These are phyloP conservation scores for Mythimna impura DNA, from an alignment of 2,888 invertebrate genomes.

Conservation along the genomic window DNA sequence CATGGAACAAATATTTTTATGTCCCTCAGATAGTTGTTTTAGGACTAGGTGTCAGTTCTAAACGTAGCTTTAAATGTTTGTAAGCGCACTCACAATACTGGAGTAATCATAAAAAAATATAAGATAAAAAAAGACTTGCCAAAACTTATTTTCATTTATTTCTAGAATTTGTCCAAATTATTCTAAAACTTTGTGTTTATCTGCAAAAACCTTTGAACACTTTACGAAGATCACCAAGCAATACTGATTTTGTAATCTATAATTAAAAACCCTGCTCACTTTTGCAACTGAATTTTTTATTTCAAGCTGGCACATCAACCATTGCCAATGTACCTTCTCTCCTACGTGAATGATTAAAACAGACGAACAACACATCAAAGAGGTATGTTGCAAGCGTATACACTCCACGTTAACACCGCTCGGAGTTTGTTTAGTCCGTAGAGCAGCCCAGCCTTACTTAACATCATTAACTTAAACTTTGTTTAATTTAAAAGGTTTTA, in stretches of 20 bases:
- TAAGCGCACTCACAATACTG: too few species aligned
- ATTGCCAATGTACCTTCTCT: constrained; percentile 1
- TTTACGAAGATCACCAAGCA: neutral
- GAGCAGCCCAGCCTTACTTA: constrained; percentile 8
- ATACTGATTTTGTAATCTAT: neutral
- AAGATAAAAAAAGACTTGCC: too few species aligned
- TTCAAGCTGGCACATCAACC: neutral
- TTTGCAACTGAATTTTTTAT: too few species aligned
- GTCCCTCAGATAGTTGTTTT: too few species aligned
- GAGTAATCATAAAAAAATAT: too few species aligned
- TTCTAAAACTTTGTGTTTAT: too few species aligned
- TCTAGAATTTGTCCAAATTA: too few species aligned
- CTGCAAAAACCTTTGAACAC: too few species aligned
- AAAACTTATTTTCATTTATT: too few species aligned
- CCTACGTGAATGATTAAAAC: constrained; percentile 17
- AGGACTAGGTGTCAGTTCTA: too few species aligned
- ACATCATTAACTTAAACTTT: constrained; percentile 2
- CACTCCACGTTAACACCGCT: constrained; percentile 11
- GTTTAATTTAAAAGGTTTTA: constrained; percentile 12
- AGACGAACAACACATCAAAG: constrained; percentile 37
- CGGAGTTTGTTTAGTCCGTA: constrained; percentile 28
- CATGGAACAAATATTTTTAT: too few species aligned
- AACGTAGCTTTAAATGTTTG: too few species aligned
- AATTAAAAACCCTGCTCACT: neutral
- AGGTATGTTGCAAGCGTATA: neutral